These are phyloP conservation scores for Euthynnus affinis DNA, from an alignment of 2,797 vertebrate genomes.

Conservation along the genomic window DNA sequence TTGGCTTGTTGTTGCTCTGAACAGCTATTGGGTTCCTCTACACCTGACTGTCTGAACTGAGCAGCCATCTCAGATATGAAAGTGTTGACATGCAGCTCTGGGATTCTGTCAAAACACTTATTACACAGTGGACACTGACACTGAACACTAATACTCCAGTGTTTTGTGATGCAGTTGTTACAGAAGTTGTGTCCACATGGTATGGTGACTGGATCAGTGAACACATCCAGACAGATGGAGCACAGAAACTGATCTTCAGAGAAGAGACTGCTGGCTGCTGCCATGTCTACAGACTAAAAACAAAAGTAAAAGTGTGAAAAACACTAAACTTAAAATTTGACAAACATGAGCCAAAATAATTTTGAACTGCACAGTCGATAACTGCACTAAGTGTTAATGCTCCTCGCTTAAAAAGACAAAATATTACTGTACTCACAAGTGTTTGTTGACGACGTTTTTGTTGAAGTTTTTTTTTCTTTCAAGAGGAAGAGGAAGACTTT, in stretches of 20 bases:
- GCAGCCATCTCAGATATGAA: conserved; percentile 11
- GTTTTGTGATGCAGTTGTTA: too few species aligned
- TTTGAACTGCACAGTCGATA: too few species aligned
- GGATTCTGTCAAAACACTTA: neutral
- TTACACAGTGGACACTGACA: conserved; percentile 3
- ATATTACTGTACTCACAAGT: neutral
- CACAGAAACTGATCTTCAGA: too few species aligned
- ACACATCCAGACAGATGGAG: too few species aligned
- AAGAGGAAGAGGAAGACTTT: neutral
- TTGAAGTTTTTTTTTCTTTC: neutral
- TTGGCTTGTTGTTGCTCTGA: too few species aligned
- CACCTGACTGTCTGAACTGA: too few species aligned
- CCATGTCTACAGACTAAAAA: neutral
- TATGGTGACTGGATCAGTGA: too few species aligned
- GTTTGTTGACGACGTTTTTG: neutral
- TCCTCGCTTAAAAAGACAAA: neutral
- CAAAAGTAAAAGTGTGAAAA: neutral
- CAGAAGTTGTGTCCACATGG: too few species aligned
- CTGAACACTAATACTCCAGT: neutral
- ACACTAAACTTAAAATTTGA: too few species aligned
- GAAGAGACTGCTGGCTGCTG: neutral
- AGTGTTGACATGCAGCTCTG: neutral
- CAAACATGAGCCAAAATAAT: too few species aligned
- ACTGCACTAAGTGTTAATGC: neutral
- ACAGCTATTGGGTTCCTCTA: too few species aligned